These are phyloP conservation scores for Drosophila virilis DNA, from an alignment of 1,140 invertebrate genomes.

Conservation along the genomic window DNA sequence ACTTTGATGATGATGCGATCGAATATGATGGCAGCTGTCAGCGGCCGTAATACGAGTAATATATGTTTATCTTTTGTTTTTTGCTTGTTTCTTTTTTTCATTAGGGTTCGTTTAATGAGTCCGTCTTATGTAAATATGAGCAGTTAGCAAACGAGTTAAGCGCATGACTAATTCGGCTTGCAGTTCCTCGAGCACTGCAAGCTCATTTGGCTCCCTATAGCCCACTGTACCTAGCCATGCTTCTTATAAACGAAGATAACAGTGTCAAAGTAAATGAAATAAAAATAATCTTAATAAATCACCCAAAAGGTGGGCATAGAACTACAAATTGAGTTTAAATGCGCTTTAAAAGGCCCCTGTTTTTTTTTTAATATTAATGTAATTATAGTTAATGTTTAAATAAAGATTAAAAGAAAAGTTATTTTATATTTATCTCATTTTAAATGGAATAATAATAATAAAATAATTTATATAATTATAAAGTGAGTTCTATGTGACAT, in stretches of 20 bases:
- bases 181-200: not conserved
- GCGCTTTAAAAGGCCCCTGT: too few relatives aligned
- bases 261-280: not conserved
- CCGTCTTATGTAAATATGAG: conserved; percentile 53
- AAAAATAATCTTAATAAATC: not conserved
- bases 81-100: conserved; percentile 29
- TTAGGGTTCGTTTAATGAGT: conserved; percentile 42
- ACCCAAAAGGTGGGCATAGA: not conserved
- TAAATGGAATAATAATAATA: too few relatives aligned
- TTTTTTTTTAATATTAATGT: too few relatives aligned
- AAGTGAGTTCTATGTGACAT: too few relatives aligned
- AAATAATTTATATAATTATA: too few relatives aligned
- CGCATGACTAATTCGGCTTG: conserved; percentile 49
- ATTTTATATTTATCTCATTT: too few relatives aligned
- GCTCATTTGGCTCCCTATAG: too few relatives aligned
- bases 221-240: not conserved
- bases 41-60: conserved; percentile 51
- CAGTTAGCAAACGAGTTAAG: conserved; percentile 42
- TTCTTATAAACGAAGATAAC: not conserved
- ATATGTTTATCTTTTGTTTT: conserved; percentile 32
- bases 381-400: too few relatives aligned
- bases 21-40: conserved; percentile 76
- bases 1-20: conserved; percentile 53
- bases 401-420: too few relatives aligned
- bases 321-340: too few relatives aligned